phyloP scores from a whole-genome alignment of 2,113 vertebrate species.

The Oreochromis tanganicae region DNA sequence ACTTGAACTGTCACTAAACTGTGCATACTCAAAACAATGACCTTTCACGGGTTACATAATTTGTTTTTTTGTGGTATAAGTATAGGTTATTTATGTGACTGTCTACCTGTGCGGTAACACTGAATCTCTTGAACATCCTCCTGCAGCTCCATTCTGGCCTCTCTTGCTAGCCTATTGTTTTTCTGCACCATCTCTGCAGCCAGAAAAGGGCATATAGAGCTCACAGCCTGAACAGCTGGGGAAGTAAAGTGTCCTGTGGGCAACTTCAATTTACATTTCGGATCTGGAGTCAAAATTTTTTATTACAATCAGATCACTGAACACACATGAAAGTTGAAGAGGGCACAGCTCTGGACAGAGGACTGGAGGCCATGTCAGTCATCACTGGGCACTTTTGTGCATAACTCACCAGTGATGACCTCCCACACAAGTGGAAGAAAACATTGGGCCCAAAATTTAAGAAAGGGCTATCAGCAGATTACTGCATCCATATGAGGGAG shows the following conservation, averaged over 20 bases:
- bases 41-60: background rate
- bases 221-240: background rate
- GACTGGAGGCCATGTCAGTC: conserved; percentile 77
- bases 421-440: background rate
- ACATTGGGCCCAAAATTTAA: background rate
- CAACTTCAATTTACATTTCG: background rate
- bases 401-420: conserved; percentile 53
- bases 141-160: conserved; percentile 83
- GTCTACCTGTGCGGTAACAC: conserved; percentile 70
- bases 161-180: conserved; percentile 76
- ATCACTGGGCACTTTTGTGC: conserved; percentile 86
- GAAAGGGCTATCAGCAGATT: background rate
- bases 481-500: background rate
- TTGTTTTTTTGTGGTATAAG: background rate
- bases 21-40: background rate
- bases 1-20: background rate
- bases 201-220: conserved; percentile 84
- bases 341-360: conserved; percentile 50
- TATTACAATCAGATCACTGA: background rate
- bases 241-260: background rate
- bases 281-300: background rate
- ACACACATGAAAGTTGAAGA: background rate
- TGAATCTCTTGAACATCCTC: conserved; percentile 84
- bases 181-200: conserved; percentile 44
- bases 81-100: background rate